Conservation (phyloP, 2,797 vertebrate species). For the Pyrocephalus nanus region DNA sequence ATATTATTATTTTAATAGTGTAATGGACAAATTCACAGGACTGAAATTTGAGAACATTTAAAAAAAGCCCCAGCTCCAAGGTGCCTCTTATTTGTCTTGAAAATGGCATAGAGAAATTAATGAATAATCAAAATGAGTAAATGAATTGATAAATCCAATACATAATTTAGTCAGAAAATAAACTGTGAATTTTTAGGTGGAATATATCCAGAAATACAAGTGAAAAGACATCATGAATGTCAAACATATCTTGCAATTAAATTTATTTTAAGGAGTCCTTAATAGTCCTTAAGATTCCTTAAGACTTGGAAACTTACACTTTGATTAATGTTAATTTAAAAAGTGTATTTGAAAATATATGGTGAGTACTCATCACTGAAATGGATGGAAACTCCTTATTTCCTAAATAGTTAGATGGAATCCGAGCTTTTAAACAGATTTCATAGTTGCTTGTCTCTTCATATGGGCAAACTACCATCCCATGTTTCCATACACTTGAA, state of each 20-base stretch:
- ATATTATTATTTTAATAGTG: background rate
- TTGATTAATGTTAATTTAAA: background rate
- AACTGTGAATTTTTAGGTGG: background rate
- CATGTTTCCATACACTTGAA: background rate
- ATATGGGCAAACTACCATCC: background rate
- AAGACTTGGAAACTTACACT: background rate
- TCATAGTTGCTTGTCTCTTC: background rate
- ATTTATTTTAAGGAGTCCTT: background rate
- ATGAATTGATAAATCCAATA: background rate
- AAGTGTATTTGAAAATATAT: background rate
- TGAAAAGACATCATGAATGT: background rate
- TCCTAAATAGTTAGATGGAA: background rate
- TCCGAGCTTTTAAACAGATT: background rate
- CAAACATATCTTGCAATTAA: background rate
- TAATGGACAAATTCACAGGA: background rate
- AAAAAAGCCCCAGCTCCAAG: background rate
- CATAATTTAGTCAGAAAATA: background rate
- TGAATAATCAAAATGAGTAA: background rate
- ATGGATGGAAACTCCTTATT: background rate
- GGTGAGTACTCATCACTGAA: background rate
- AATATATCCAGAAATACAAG: background rate
- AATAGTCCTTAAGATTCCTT: background rate
- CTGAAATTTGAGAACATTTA: background rate
- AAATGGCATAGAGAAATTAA: background rate
- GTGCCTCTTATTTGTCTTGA: background rate